phyloP scores from a whole-genome alignment of 30 jellyfish, hydroid and myxozoan genomes.

The Turritopsis rubra region DNA sequence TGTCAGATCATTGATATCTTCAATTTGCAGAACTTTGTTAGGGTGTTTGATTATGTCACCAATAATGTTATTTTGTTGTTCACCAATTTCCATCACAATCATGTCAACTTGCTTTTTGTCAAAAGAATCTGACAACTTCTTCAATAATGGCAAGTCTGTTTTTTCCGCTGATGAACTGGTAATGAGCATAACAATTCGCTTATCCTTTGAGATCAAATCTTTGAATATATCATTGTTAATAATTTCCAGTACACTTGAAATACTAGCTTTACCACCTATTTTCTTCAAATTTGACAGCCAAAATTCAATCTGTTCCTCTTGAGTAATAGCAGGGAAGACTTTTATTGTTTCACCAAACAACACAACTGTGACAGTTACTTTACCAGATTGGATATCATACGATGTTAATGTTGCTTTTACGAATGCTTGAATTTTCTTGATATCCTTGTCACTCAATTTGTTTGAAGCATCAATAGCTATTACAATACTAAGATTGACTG shows the following conservation, averaged over 20 bases:
- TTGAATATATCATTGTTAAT: neutral
- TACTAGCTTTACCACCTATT: constrained; percentile 1
- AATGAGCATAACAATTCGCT: neutral
- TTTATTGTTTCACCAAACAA: neutral
- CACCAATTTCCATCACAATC: neutral
- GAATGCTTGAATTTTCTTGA: constrained; percentile 37
- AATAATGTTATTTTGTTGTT: neutral
- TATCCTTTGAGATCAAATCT: neutral
- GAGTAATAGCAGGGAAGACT: neutral
- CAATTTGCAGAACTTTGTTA: neutral
- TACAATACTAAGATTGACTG: neutral
- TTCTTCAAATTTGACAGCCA: neutral
- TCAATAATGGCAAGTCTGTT: neutral
- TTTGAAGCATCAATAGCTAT: constrained; percentile 62
- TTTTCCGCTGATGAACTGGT: neutral
- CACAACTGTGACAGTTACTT: neutral
- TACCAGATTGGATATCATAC: constrained; percentile 12
- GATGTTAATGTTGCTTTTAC: constrained; percentile 36
- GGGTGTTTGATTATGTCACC: neutral
- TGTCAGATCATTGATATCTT: neutral
- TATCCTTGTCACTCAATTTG: constrained; percentile 35
- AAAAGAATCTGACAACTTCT: neutral
- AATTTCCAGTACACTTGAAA: neutral
- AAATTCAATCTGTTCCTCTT: constrained; percentile 5
- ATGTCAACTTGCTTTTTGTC: neutral